Percentiles rank a stretch among this genome's conserved stretches.
Conservation (phyloP, 2,888 invertebrate species). For the Neoaliturus tenellus region DNA sequence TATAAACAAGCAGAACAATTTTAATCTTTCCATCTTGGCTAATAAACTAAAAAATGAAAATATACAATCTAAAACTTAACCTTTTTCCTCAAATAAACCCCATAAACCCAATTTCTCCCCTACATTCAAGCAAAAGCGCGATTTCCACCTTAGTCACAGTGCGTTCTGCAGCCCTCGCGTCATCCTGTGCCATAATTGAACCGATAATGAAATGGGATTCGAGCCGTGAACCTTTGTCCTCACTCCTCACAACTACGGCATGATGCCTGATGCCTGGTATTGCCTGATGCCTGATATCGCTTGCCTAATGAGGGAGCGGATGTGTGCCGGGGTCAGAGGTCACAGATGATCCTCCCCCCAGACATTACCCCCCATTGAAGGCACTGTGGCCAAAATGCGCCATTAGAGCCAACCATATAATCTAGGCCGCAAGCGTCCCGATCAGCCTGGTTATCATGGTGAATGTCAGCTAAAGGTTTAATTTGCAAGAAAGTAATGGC, state of each 20-base stretch:
- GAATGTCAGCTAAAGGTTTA: not conserved
- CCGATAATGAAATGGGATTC: not conserved
- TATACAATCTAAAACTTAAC: no score
- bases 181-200: not conserved
- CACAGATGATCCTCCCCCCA: not conserved
- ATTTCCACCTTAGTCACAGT: not conserved
- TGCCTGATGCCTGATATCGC: constrained; percentile 3
- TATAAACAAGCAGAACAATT: no score
- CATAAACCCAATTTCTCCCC: no score
- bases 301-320: not conserved
- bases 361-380: not conserved
- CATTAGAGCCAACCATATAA: not conserved
- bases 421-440: not conserved
- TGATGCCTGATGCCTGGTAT: not conserved
- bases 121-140: no score
- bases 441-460: not conserved
- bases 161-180: not conserved
- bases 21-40: no score
- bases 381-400: not conserved
- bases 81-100: no score
- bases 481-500: no score
- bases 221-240: not conserved
- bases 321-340: not conserved
- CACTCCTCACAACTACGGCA: not conserved
- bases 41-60: no score